Base-by-base conservation (phyloP, 2,797 vertebrate genomes). In the Dromococcyx pavoninus region DNA sequence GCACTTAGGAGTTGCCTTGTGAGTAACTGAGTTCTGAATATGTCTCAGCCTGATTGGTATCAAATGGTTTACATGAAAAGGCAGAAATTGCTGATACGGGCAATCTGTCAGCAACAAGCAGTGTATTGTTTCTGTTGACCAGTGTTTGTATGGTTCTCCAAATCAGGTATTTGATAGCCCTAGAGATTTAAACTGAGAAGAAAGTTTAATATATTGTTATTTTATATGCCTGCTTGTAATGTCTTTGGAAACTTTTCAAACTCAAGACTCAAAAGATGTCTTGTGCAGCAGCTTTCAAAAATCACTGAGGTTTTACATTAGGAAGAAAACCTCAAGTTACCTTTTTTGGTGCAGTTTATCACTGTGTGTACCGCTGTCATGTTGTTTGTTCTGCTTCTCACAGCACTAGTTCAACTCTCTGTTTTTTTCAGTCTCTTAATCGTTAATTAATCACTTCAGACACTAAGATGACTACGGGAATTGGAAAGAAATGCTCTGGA, bases 381-480 rank as follows among this genome's bases (percentile, higher is more conserved):
- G 28, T 54, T 28, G 24, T 51, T 89, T 71, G 54, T 85, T 95
- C 86, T 82, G 23, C 80, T 86, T 67, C 75, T 91, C 24, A 4
- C 76, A 88, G n/a, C 51, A 27, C 83, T 83, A 86, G 62, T 75
- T 91, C 60, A 62, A 66, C 80, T 74, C 81, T 44, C 44, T 70
- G 74, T 76, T 93, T 91, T 89, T 78, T n/a, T 79, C 64, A 67
- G 67, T 35, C 67, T 67, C 75, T 69, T 91, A 60, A 92, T 91
- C 71, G 28, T 78, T 88, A 39, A 75, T 84, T 91, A 94, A 94
- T 95, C 73, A 48, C 69, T 91, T 83, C 43, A 86, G 77, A 88
- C 71, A 33, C 75, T 79, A 73, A 90, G 88, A 76, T 21, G 77
- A 60, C 71, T 74, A 54, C 85, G 67, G 62, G 71, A 73, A 54